Conservation (phyloP, 2,888 invertebrate genomes). For the Amphiduros pacificus region DNA sequence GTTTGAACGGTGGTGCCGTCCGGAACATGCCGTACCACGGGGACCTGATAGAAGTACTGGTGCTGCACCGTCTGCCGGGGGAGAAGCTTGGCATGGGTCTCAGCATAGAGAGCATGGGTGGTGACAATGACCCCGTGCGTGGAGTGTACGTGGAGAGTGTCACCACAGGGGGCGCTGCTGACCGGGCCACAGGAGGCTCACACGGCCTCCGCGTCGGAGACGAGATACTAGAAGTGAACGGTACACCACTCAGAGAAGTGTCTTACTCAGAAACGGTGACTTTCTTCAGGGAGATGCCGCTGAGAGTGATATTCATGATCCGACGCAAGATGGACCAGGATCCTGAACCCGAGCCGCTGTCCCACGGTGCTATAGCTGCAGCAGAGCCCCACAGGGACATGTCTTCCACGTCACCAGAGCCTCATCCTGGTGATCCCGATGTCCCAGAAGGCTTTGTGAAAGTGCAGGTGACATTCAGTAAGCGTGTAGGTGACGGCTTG, state of each 20-base stretch:
- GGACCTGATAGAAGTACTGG: constrained; percentile 68
- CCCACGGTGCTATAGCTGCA: neutral
- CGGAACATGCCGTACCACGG: too few relatives aligned
- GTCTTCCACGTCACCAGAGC: neutral
- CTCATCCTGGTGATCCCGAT: neutral
- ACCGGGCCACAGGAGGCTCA: constrained; percentile 41
- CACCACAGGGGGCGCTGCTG: constrained; percentile 49
- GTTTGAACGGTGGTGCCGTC: too few relatives aligned
- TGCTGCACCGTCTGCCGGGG: constrained; percentile 82
- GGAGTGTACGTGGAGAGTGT: constrained; percentile 71
- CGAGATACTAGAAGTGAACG: constrained; percentile 85
- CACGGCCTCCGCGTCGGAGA: constrained; percentile 76
- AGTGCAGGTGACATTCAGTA: constrained; percentile 34
- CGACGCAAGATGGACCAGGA: constrained; percentile 19
- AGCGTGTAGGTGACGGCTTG: constrained; percentile 39
- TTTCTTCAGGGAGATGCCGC: constrained; percentile 80
- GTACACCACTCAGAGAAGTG: constrained; percentile 74
- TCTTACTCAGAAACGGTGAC: constrained; percentile 85
- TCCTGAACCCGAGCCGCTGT: neutral
- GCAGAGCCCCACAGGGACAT: neutral
- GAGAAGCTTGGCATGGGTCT: constrained; percentile 88
- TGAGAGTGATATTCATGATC: constrained; percentile 42
- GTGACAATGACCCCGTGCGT: constrained; percentile 77
- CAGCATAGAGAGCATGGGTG: constrained; percentile 88
- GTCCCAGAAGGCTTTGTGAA: constrained; percentile 23